A percentile compares a stretch with the other conserved stretches of the same genome.
Conservation (phyloP, 1,140 invertebrate genomes). For the Homarus americanus region DNA sequence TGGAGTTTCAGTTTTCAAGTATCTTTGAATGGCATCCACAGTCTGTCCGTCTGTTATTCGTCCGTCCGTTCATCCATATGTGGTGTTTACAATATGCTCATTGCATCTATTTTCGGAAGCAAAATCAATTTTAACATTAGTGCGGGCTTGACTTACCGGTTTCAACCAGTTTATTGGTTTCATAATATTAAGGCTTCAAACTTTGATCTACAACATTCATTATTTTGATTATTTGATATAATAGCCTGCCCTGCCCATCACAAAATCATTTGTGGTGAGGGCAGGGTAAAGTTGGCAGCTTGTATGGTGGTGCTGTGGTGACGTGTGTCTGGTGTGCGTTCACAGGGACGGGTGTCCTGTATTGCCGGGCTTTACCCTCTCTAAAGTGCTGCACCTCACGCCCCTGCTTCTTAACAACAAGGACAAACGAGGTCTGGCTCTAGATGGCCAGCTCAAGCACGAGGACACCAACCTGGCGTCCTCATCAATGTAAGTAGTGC, state of each 20-base stretch:
- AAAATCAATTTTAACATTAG: not conserved
- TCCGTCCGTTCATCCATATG: not conserved
- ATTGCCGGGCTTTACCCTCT: slow-evolving; percentile 97
- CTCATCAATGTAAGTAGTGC: slow-evolving; percentile 89
- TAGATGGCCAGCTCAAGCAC: slow-evolving; percentile 99
- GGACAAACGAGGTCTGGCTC: slow-evolving; percentile 98
- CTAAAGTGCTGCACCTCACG: slow-evolving; percentile 97
- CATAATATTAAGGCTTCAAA: not conserved
- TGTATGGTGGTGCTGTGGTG: slow-evolving; percentile 66
- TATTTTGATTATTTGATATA: not conserved
- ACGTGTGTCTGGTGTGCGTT: slow-evolving; percentile 73
- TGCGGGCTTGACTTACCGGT: not conserved
- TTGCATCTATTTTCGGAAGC: not conserved
- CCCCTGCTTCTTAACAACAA: slow-evolving; percentile 98
- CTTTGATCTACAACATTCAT: not conserved
- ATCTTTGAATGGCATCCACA: not conserved
- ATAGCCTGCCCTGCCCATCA: slow-evolving; percentile 9
- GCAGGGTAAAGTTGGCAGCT: slow-evolving; percentile 64
- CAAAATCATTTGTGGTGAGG: slow-evolving; percentile 15
- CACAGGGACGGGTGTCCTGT: slow-evolving; percentile 96
- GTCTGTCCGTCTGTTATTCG: not conserved
- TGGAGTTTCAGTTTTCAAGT: not conserved
- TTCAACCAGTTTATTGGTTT: not conserved
- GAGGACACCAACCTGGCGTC: slow-evolving; percentile 99
- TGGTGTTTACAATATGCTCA: not conserved